These are phyloP conservation scores for Noctua fimbriata DNA, from an alignment of 2,888 invertebrate species.

Conservation along the genomic window DNA sequence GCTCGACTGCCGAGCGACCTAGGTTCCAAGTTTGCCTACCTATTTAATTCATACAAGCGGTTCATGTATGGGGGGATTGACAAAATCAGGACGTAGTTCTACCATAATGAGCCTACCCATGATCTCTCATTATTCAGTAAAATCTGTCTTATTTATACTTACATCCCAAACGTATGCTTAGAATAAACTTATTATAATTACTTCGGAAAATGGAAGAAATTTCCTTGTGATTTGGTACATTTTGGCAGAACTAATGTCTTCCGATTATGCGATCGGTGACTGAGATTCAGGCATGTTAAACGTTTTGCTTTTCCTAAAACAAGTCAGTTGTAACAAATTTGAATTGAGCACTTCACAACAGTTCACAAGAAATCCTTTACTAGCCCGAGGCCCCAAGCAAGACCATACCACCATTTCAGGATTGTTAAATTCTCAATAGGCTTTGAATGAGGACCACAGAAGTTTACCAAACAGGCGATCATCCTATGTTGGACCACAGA, in stretches of 20 bases:
- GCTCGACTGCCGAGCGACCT: background rate
- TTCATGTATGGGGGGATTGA: background rate
- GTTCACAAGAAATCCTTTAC: constrained; percentile 11
- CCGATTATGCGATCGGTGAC: background rate
- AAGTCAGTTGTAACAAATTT: background rate
- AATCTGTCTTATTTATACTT: background rate
- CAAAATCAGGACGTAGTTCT: background rate
- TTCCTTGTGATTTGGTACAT: background rate
- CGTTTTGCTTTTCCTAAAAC: background rate
- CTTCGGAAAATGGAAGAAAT: background rate
- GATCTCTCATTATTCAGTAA: too few relatives aligned
- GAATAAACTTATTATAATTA: background rate
- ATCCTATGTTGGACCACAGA: constrained; percentile 17
- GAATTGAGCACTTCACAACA: constrained; percentile 8
- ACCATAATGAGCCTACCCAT: background rate
- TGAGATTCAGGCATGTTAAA: background rate
- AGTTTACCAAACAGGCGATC: constrained; percentile 7
- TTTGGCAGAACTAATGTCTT: background rate
- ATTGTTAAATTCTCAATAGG: constrained; percentile 4
- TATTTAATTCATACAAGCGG: background rate
- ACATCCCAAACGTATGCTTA: background rate
- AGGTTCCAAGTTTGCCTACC: background rate
- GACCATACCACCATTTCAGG: constrained; percentile 4
- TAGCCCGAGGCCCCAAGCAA: background rate
- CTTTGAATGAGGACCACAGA: constrained; percentile 15